Base-by-base conservation (phyloP, 1,140 invertebrate species). In the Diachasmimorpha longicaudata region DNA sequence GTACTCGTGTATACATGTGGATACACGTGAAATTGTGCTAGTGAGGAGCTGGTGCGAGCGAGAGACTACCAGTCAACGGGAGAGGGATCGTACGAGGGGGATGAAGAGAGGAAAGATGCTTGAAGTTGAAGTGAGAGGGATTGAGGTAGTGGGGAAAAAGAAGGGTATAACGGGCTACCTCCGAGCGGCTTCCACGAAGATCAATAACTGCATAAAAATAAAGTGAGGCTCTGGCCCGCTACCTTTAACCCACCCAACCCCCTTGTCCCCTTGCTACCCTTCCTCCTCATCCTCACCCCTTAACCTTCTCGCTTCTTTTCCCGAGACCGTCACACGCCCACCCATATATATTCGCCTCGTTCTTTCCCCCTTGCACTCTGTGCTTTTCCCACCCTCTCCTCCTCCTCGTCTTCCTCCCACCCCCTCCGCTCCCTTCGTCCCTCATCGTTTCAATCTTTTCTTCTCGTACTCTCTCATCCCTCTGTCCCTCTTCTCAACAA, bases 131-230 rank as follows among this genome's bases (percentile, higher is more conserved):
- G 73, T 71, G 75, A 48, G 66, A 72, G 21, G 58, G 52, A 63
- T 16, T 52, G 16, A 16, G 48, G 31, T 21, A 36, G 66, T 16
- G 31, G 48, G 25, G 66, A 69, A 25, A n/a, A 58, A 69, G 77
- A 78, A 78, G 72, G 72, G 77, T 66, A 73, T 78, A 74, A 78
- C 74, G 74, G 76, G 66, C 70, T 69, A 71, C 78, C 79, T 78
- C 81, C 81, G 85, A 84, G 83, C 85, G 83, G 85, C 79, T 86
- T 85, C 85, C 83, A 85, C 85, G 82, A 85, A 88, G 87, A 88
- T 89, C 87, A 88, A 88, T 89, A 89, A 89, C 87, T 89, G 87
- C 87, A 89, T 89, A 89, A 89, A 89, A 88, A 88, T 88, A 89
- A 89, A 88, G 86, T 85, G 87, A 88, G 87, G 83, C 85, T 87